Evolutionary conservation across 37 sponge, comb jelly and placozoan genomes (phyloP), one percentile per base, ranked within the genome.

Genomic region (Haliclona indistincta): DNA sequence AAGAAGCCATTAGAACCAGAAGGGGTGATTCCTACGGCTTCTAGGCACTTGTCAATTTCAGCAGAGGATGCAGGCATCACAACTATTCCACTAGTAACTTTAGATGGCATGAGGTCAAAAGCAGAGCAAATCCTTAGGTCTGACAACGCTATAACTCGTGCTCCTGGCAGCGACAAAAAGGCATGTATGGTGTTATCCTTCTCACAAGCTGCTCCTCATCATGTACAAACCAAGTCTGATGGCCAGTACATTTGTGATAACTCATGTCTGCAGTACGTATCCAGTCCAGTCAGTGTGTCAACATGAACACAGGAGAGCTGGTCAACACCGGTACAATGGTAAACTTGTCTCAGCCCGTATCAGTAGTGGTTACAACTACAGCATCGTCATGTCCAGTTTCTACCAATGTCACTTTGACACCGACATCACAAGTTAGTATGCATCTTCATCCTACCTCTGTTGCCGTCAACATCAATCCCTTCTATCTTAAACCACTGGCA

Each of bases 191-290:
- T 70, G 26, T 43, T 70, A 4, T 70, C 51, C 28, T 22, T 4
- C 5, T 47, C 52, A 15, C 28, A 32, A 47, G 70, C 52, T 47
- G 52, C n/a, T 4, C 70, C 70, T 13, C 70, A 70, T 70, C 42
- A 43, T 47, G 70, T 70, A 47, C 38, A 32, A 6, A 70, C 49
- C 7, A 19, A 26, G 38, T 44, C 25, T 11, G n/a, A 44, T 47
- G 70, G 52, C n/a, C 70, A 70, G 70, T 70, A 70, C 52, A 32
- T 70, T 45, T 70, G 70, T 70, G 70, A 70, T 32, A 45, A 70
- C 15, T 47, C 49, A 7, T 70, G 70, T 44, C 47, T 49, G 42
- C 70, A 70, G 70, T 70, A 49, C 47, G 52, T 70, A 4, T 70
- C 70, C 51, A 17, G 13, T 47, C 10, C 10, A 47, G 15, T 47